Base-by-base conservation (phyloP, 2,888 invertebrate genomes). In the Lithophane socia region DNA sequence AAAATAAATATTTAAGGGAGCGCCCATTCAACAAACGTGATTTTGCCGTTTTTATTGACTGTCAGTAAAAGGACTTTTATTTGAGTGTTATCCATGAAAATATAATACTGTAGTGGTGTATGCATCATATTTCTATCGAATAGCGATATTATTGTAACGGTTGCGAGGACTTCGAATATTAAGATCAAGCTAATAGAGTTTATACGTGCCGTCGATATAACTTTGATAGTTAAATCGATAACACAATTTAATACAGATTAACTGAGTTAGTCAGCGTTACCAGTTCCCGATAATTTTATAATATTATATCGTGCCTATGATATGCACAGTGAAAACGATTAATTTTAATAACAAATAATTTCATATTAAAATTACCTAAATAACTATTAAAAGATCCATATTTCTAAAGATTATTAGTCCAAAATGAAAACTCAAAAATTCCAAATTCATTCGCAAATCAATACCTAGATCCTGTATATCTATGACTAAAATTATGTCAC, bases 201-300 rank as follows among this genome's bases (percentile, higher is more conserved):
- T 42, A 49, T 61, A 60, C 71, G 54, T n/a, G 44, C 72, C 49
- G 24, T 64, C n/a, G 42, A 68, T 68, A 72, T 29, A 56, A 54
- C 47, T 49, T 56, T 83, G 63, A 77, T 70, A 71, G 76, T 73
- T 83, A 76, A 82, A 83, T 83, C 80, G 77, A 76, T 83, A 71
- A 54, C 54, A 77, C 67, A 83, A 83, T 83, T 83, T 80, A 76
- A 73, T 71, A 83, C 37, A 76, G 60, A 83, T 83, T 80, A 76
- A 75, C 58, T 73, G 47, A 66, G 18, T 71, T 65, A 77, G 29
- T 42, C 42, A 21, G 24, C 47, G 37, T 60, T 24, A 70, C 42
- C n/a, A 60, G 37, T 74, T 75, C 8, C 47, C 44, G 63, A 47
- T 64, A 56, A 10, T 54, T 49, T 42, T 73, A 44, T 75, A 37